phyloP scores from a whole-genome alignment of 2,113 vertebrate genomes.

The Heteronetta atricapilla region DNA sequence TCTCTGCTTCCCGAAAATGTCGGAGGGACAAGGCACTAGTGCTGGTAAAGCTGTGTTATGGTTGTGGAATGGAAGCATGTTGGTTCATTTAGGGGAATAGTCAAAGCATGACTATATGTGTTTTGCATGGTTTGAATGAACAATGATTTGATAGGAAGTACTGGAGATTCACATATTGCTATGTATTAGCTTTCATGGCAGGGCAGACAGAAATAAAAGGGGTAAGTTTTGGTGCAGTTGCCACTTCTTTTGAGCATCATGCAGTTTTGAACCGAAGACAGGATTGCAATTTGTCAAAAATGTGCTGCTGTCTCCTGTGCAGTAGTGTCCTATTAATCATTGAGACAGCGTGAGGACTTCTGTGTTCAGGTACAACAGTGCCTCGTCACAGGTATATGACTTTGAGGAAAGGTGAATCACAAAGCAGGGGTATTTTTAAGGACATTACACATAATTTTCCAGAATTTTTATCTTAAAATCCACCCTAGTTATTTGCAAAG shows the following conservation, averaged over 20 bases:
- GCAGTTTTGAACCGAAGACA: neutral
- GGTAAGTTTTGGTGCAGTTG: neutral
- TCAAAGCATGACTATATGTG: neutral
- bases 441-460: neutral
- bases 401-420: constrained; percentile 11
- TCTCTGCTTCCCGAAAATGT: neutral
- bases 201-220: neutral
- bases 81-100: neutral
- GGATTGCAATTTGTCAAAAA: constrained; percentile 32
- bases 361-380: neutral
- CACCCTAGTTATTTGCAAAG: neutral
- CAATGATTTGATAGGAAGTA: neutral
- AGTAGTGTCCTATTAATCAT: constrained; percentile 9
- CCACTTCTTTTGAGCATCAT: neutral
- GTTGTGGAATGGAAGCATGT: neutral
- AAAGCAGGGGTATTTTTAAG: neutral
- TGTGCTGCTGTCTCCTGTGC: neutral
- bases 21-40: neutral
- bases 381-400: neutral
- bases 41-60: neutral
- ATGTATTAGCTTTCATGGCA: neutral
- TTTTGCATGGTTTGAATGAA: neutral
- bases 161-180: neutral
- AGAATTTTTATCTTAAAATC: neutral
- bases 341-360: neutral